phyloP scores from a whole-genome alignment of 2,888 invertebrate species.

The Drosophila buzzatii region DNA sequence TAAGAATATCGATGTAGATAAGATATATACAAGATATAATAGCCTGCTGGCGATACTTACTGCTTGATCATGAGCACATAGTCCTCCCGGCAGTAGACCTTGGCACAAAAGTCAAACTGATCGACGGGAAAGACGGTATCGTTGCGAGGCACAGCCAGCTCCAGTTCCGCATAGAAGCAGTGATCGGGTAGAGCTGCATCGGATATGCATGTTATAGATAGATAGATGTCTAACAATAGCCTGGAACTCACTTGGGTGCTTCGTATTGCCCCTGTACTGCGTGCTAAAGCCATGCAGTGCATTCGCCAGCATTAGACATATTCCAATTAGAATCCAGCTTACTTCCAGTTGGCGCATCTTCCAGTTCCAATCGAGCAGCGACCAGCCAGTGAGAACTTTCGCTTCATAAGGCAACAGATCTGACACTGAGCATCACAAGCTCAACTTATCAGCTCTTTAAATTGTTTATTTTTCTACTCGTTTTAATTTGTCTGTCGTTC shows the following conservation, averaged over 20 bases:
- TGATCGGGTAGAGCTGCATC: slow-evolving; percentile 50
- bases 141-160: slow-evolving; percentile 64
- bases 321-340: slow-evolving; percentile 2
- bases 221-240: neutral
- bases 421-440: slow-evolving; percentile 6
- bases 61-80: slow-evolving; percentile 75
- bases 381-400: neutral
- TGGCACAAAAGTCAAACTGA: slow-evolving; percentile 56
- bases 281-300: slow-evolving; percentile 40
- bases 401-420: slow-evolving; percentile 8
- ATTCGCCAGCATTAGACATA: neutral
- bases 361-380: neutral
- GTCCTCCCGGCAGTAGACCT: slow-evolving; percentile 71
- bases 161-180: slow-evolving; percentile 71
- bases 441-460: slow-evolving; percentile 23
- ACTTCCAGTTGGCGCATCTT: slow-evolving; percentile 24
- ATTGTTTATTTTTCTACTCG: neutral
- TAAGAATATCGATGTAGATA: slow-evolving; percentile 17
- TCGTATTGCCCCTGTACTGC: slow-evolving; percentile 71
- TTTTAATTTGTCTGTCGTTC: slow-evolving; percentile 6
- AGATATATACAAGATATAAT: neutral
- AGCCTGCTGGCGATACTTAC: slow-evolving; percentile 53
- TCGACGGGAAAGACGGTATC: slow-evolving; percentile 58
- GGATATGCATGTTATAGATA: neutral
- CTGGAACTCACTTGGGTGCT: slow-evolving; percentile 61